A percentile compares a stretch with the other conserved stretches of the same genome.
Conservation (phyloP, 1,140 invertebrate species). For the Sarcophaga bullata region DNA sequence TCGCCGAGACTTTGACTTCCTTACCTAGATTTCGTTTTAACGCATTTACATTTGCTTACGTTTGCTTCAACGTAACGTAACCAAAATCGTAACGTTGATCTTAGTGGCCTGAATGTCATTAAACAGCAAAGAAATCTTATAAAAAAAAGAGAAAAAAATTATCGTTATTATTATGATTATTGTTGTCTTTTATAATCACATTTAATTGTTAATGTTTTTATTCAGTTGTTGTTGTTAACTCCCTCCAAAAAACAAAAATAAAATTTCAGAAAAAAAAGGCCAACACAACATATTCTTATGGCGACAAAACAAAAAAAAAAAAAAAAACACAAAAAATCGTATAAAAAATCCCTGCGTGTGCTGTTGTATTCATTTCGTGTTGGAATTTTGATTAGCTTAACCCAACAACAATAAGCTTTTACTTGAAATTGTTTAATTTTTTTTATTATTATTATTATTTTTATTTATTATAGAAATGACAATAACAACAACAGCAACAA, state of each 20-base stretch:
- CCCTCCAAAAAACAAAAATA: not conserved
- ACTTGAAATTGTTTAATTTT: not conserved
- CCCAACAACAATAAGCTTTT: conserved; percentile 2
- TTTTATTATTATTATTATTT: no score
- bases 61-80: not conserved
- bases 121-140: not conserved
- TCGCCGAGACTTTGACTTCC: not conserved
- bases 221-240: not conserved
- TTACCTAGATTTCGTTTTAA: not conserved
- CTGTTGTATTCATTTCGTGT: conserved; percentile 6
- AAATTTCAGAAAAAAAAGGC: no score
- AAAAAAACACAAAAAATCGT: not conserved
- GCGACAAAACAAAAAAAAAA: not conserved
- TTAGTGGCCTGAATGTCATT: not conserved
- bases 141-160: not conserved
- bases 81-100: conserved; percentile 12
- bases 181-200: not conserved
- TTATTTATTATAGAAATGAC: no score
- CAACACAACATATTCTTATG: no score
- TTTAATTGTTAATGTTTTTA: no score
- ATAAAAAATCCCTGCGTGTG: not conserved
- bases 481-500: no score
- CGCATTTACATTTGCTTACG: not conserved
- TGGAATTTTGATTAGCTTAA: conserved; percentile 14
- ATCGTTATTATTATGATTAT: not conserved